Base-by-base conservation (phyloP, 1,140 invertebrate genomes). In the Euura saliciscinereae region DNA sequence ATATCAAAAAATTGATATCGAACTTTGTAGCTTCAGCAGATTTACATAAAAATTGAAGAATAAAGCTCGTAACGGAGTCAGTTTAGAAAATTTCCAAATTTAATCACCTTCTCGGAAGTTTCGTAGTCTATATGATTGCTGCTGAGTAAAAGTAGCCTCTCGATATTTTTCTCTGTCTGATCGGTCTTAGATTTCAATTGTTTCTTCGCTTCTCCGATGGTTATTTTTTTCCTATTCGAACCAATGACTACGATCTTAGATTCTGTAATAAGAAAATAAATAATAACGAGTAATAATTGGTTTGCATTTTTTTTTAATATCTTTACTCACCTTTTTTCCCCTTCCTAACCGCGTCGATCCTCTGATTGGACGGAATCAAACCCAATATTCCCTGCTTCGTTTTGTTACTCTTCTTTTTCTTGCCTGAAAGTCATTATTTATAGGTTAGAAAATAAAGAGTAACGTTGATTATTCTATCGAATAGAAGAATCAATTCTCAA, bases 81-180 rank as follows among this genome's bases (percentile, higher is more conserved):
- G 45, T 59, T 68, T 69, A 44, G 65, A 66, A 70, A 68, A 68
- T 8, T 67, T 51, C 66, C 43, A 43, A 68, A 66, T 44, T 66
- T 43, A 7, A 45, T 43, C 78, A 86, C 84, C 64, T 82, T 85
- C 5, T 79, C 75, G 4, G 78, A 66, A 7, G 71, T 79, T 64
- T 82, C 45, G 46, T 72, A n/a, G 69, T 80, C 68, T 8, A 78
- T 67, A 46, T 43, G 68, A 65, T 73, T 77, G 42, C 5, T 77
- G 74, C 84, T 82, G 1, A 85, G 69, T 42, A 77, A 71, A 42
- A 87, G 68, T 45, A 86, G 80, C 71, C 69, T 77, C 72, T 82
- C 59, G 3, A 86, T 73, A 74, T 86, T 86, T 65, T 84, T 76
- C 11, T 84, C 74, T 0, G 76, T 82, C 10, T 79, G 77, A 78